phyloP scores from a whole-genome alignment of 2,113 vertebrate species.

The Clinocottus analis region DNA sequence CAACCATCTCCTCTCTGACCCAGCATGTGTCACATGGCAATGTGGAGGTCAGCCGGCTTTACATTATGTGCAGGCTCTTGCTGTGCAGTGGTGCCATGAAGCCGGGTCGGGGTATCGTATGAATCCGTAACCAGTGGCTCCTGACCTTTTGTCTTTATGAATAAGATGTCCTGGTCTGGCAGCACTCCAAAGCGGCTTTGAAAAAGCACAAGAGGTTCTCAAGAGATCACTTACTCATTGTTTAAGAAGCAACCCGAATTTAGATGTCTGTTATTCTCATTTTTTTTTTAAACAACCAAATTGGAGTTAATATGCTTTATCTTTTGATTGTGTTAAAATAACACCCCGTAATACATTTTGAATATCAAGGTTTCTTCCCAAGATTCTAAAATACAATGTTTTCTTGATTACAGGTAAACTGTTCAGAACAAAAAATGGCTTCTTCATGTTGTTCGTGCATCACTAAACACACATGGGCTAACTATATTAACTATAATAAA shows the following conservation, averaged over 20 bases:
- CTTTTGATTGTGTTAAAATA: not conserved
- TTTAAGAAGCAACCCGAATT: not conserved
- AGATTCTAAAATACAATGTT: not conserved
- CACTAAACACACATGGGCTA: not conserved
- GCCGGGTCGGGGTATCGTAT: slow-evolving; percentile 32
- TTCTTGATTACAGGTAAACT: not conserved
- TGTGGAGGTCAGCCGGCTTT: slow-evolving; percentile 25
- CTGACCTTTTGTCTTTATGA: slow-evolving; percentile 70
- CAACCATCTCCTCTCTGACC: slow-evolving; percentile 37
- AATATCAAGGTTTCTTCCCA: not conserved
- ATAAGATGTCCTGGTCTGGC: slow-evolving; percentile 61
- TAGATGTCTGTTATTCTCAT: not conserved
- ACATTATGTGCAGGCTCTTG: slow-evolving; percentile 34
- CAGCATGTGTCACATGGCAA: slow-evolving; percentile 57
- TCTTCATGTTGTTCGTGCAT: not conserved
- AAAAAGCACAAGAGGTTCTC: slow-evolving; percentile 21
- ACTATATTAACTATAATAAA: not conserved
- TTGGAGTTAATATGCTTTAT: not conserved
- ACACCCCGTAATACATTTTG: not conserved
- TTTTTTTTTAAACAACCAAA: not conserved
- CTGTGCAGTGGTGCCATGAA: slow-evolving; percentile 62
- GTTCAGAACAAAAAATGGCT: not conserved
- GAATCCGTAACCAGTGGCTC: slow-evolving; percentile 61
- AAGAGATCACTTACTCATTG: not conserved
- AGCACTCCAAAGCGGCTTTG: slow-evolving; percentile 64